Evolutionary conservation across 2,888 invertebrate genomes (phyloP), one percentile per base, ranked within the genome.

Genomic region (Euplexia lucipara): DNA sequence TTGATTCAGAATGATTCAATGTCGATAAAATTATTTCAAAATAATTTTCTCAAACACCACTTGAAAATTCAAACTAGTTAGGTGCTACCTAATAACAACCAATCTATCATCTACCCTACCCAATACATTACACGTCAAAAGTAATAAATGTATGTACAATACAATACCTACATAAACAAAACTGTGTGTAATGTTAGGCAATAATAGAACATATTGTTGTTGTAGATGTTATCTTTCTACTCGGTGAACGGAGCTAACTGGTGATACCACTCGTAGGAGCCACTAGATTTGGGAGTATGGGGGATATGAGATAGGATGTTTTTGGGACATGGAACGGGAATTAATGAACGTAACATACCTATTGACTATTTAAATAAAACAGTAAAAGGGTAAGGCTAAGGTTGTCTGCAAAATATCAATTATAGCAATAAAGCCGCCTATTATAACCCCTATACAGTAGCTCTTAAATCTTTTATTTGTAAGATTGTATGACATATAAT

Each of bases 171-270:
- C 84, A 89, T 87, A 89, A 84, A 82, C 83, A 77, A 83, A 77
- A 76, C 69, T 71, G 67, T 77, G 70, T 72, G 66, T 83, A 86
- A 87, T 71, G 73, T 73, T 42, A 22, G 45, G 79, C 85, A 85
- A 86, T 89, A 88, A 84, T 82, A 84, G 79, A 88, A 84, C 91
- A 91, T 92, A 92, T 90, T 92, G 92, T 91, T 88, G 87, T 84
- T 84, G 71, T 75, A 75, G 93, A 94, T 93, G 86, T 86, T 92
- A 93, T 94, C 94, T 94, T 92, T 92, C 90, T 88, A 85, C 87
- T 87, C 86, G 89, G 81, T 91, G 90, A 89, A 86, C 91, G 87
- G 84, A 86, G 86, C 85, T 86, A 86, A 86, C 86, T 84, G 87
- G 83, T 87, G 88, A 89, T 90, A 87, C 84, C 79, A 85, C 82